These are phyloP conservation scores for Ceraclea dissimilis DNA, from an alignment of 2,888 invertebrate species.

Conservation along the genomic window DNA sequence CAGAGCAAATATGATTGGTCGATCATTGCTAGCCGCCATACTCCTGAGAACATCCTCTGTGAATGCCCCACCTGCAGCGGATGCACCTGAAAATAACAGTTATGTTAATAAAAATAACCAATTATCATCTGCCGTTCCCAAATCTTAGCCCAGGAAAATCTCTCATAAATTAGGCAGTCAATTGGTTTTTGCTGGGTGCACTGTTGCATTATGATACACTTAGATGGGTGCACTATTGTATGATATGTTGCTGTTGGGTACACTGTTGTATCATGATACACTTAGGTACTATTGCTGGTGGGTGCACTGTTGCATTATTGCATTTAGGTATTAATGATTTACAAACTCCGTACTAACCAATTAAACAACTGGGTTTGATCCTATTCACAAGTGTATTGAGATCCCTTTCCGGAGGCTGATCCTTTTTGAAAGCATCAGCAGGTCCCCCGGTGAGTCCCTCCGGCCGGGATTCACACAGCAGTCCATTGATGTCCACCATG, in stretches of 20 bases:
- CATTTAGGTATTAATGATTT: no score
- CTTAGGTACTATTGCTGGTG: no score
- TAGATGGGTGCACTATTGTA: no score
- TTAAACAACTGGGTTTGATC: conserved; percentile 80
- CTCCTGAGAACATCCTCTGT: conserved; percentile 75
- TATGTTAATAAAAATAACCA: neutral
- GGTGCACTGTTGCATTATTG: no score
- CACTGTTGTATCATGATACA: no score
- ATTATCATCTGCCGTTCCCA: no score
- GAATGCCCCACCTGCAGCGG: conserved; percentile 87
- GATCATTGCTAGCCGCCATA: conserved; percentile 81
- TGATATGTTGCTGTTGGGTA: no score
- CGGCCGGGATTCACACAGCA: conserved; percentile 64
- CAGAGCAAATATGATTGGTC: conserved; percentile 92
- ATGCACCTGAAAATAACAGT: conserved; percentile 59
- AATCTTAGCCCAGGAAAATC: no score
- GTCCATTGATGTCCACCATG: conserved; percentile 92
- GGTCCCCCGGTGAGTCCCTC: conserved; percentile 62
- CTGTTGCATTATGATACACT: no score
- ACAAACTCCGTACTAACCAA: conserved; percentile 53
- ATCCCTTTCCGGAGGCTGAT: conserved; percentile 68
- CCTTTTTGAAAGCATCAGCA: conserved; percentile 67
- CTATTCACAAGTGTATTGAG: conserved; percentile 73
- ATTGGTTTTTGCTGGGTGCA: no score
- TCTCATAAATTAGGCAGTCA: no score